These are phyloP conservation scores for Gymnocypris eckloni DNA, from an alignment of 2,797 vertebrate species.

Conservation along the genomic window DNA sequence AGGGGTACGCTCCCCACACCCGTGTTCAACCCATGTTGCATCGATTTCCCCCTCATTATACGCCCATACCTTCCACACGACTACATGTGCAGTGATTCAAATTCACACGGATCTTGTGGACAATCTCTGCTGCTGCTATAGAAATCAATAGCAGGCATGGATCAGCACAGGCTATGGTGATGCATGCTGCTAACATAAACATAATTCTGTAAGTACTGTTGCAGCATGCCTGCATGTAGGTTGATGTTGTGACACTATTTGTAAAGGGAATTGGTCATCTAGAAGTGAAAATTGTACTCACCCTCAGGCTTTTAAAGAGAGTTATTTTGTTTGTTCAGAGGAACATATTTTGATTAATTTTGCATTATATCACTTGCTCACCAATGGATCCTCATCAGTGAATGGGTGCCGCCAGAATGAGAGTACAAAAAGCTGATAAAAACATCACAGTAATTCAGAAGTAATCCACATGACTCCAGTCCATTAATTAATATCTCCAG, in stretches of 20 bases:
- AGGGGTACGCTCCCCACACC: background rate
- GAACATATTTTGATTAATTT: background rate
- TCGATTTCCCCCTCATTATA: slow-evolving; percentile 56
- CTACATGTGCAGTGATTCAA: slow-evolving; percentile 42
- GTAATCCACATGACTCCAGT: background rate
- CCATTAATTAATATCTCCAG: background rate
- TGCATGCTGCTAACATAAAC: slow-evolving; percentile 1
- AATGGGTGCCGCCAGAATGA: background rate
- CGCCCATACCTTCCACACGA: slow-evolving; percentile 20
- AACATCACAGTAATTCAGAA: background rate
- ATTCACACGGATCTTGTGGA: slow-evolving; percentile 40
- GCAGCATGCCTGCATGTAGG: background rate
- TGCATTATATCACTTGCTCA: background rate
- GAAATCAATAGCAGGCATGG: slow-evolving; percentile 48
- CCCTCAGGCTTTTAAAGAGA: background rate
- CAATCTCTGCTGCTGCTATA: slow-evolving; percentile 18
- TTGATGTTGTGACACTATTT: background rate
- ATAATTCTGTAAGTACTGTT: background rate
- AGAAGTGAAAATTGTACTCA: background rate
- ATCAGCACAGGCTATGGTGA: background rate
- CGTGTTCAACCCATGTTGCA: slow-evolving; percentile 33
- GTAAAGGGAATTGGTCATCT: background rate
- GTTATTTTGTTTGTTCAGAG: background rate
- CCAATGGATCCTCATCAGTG: background rate
- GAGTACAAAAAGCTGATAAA: background rate